Percentiles rank a stretch among this genome's conserved stretches.
phyloP scores from a whole-genome alignment of 2,113 vertebrate species.

The Apistogramma diplotaenia region DNA sequence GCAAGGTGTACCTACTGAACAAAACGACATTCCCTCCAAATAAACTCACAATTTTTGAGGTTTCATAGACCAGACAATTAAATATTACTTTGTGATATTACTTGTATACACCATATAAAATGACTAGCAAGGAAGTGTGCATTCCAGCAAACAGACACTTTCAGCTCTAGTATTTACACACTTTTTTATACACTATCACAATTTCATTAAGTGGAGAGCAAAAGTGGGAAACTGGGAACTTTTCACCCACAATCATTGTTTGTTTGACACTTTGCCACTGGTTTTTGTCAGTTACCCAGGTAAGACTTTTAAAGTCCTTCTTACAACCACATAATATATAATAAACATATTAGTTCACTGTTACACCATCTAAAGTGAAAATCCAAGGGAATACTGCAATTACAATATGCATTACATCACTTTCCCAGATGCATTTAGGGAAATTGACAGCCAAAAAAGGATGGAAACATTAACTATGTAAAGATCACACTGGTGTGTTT shows the following conservation, averaged over 20 bases:
- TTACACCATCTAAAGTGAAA: neutral
- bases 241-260: too few relatives aligned
- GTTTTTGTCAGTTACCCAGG: neutral
- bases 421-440: neutral
- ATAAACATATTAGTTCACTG: neutral
- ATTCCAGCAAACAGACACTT: neutral
- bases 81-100: neutral
- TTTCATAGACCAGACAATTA: neutral
- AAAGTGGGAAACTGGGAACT: neutral
- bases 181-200: neutral
- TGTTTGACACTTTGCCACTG: too few relatives aligned
- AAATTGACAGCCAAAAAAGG: neutral
- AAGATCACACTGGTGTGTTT: neutral
- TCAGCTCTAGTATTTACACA: neutral
- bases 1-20: neutral
- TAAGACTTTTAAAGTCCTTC: neutral
- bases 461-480: neutral
- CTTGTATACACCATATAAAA: neutral
- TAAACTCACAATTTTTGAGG: fast-evolving
- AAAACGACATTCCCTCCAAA: too few relatives aligned
- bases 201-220: neutral
- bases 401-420: neutral
- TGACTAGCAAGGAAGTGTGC: neutral
- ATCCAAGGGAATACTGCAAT: neutral
- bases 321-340: neutral